A percentile compares a stretch with the other conserved stretches of the same genome.
Evolutionary conservation across 1,140 invertebrate species (phyloP).

Genomic region (Drosophila repletoides): DNA sequence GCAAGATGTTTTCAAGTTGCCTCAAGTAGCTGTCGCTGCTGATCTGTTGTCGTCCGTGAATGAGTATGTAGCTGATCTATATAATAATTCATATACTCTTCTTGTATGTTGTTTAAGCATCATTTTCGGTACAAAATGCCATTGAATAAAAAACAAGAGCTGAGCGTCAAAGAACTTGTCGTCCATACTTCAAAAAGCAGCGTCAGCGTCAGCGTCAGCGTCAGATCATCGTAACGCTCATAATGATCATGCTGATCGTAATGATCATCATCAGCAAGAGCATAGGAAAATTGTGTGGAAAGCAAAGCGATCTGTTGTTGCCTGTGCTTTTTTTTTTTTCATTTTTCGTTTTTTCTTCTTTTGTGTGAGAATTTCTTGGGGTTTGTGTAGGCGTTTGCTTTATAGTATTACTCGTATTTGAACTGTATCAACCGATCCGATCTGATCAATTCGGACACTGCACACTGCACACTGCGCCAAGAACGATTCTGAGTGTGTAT

Average conservation of each 20-base stretch:
- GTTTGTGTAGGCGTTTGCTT: slow-evolving; percentile 14
- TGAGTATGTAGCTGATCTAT: slow-evolving; percentile 72
- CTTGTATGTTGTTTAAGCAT: slow-evolving; percentile 47
- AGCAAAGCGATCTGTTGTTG: slow-evolving; percentile 26
- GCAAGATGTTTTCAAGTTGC: slow-evolving; percentile 2
- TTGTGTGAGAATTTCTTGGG: slow-evolving; percentile 33
- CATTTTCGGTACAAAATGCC: slow-evolving; percentile 41
- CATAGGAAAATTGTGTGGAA: slow-evolving; percentile 40
- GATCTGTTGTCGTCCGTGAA: slow-evolving; percentile 29
- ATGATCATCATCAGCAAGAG: neutral
- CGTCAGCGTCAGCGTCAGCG: slow-evolving; percentile 75
- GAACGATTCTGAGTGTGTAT: slow-evolving; percentile 5
- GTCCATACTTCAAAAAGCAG: slow-evolving; percentile 61
- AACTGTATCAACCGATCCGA: slow-evolving; percentile 25
- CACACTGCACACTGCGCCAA: too few species aligned
- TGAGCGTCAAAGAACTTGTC: slow-evolving; percentile 58
- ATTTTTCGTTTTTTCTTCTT: neutral
- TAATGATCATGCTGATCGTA: slow-evolving; percentile 1
- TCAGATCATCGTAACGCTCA: slow-evolving; percentile 32
- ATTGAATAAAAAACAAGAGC: slow-evolving; percentile 43
- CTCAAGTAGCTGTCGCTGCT: slow-evolving; percentile 62
- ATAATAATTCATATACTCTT: slow-evolving; percentile 63
- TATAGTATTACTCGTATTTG: slow-evolving; percentile 19
- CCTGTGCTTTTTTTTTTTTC: neutral
- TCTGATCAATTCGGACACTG: slow-evolving; percentile 7